Evolutionary conservation across 1,140 invertebrate genomes (phyloP), one percentile per base, ranked within the genome.

Genomic region (Pristionchus pacificus): DNA sequence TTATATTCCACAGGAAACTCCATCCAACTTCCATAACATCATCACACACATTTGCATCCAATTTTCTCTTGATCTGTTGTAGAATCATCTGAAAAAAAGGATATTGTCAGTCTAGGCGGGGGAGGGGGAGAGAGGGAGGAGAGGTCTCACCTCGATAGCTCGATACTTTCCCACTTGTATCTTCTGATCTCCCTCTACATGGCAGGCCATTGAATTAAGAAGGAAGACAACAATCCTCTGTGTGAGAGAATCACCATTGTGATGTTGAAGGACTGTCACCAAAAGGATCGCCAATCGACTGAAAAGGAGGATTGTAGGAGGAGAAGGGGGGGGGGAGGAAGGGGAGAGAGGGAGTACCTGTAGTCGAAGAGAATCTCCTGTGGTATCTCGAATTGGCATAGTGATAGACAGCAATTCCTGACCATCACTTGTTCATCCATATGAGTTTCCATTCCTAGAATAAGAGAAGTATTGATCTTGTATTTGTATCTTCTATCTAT

Each of bases 1-100:
- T 98, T 60, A 97, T 93, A 86, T 98, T 97, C 87, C 87, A 88
- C 91, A 98, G 91, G 1, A 93, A 94, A 71, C 93, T 96, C 95
- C 95, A 98, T 3, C 93, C 92, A 19, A 95, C 92, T 86, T 97
- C 94, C 85, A 98, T 88, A 0, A 97, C 91, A 85, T 97, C 93
- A 84, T 97, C 95, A 84, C 93, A 96, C 25, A 90, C 84, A 30
- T 67, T 74, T 2, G 65, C 57, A 14, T 31, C 59, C 3, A 75
- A 71, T 71, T 84, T 84, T 15, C 80, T 74, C 25, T 65, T 60
- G 65, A 82, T 82, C 63, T 82, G 80, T 28, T 80, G 77, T 3
- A 82, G 55, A 69, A 84, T 79, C 61, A 76, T 62, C 74, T 70
- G 60, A 14, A 66, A 66, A 60, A 28, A 61, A 66, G 57, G n/a